Evolutionary conservation across 2,113 vertebrate genomes (phyloP).

Genomic region (western clawed frog (Xenopus tropicalis)): DNA sequence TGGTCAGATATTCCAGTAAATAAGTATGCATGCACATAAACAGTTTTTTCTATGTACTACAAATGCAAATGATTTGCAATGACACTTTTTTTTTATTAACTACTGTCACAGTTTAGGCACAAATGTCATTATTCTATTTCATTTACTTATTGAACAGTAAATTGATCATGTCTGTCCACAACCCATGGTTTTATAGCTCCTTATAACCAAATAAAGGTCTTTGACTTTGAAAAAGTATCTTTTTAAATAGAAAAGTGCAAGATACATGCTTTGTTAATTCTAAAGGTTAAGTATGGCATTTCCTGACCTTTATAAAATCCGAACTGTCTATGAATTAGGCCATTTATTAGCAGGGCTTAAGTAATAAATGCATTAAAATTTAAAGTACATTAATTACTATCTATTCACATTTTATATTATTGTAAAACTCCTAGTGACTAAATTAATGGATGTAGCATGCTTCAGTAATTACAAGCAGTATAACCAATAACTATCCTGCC

Average conservation of each 20-base stretch:
- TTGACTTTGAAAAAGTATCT: conserved; percentile 37
- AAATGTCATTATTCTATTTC: too few species aligned
- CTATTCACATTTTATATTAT: conserved; percentile 45
- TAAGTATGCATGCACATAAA: too few species aligned
- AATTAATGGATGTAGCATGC: conserved; percentile 41
- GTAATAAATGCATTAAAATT: conserved; percentile 44
- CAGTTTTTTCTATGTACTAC: too few species aligned
- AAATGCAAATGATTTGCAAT: too few species aligned
- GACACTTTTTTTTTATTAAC: too few species aligned
- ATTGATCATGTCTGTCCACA: too few species aligned
- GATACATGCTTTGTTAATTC: conserved; percentile 41
- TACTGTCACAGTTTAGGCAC: too few species aligned
- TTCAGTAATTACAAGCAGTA: conserved; percentile 28
- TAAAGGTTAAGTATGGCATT: conserved; percentile 42
- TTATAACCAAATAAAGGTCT: conserved; percentile 26
- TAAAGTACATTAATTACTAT: conserved; percentile 44
- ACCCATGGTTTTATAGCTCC: conserved; percentile 13
- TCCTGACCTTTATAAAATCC: conserved; percentile 39
- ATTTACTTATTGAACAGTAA: too few species aligned
- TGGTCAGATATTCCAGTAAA: too few species aligned
- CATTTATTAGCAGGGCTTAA: conserved; percentile 38
- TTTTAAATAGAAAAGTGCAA: conserved; percentile 26
- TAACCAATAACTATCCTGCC: conserved; percentile 40
- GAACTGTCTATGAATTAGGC: conserved; percentile 37
- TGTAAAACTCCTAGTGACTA: conserved; percentile 42